phyloP scores from a whole-genome alignment of 2,113 vertebrate genomes.

The Chionomys nivalis region DNA sequence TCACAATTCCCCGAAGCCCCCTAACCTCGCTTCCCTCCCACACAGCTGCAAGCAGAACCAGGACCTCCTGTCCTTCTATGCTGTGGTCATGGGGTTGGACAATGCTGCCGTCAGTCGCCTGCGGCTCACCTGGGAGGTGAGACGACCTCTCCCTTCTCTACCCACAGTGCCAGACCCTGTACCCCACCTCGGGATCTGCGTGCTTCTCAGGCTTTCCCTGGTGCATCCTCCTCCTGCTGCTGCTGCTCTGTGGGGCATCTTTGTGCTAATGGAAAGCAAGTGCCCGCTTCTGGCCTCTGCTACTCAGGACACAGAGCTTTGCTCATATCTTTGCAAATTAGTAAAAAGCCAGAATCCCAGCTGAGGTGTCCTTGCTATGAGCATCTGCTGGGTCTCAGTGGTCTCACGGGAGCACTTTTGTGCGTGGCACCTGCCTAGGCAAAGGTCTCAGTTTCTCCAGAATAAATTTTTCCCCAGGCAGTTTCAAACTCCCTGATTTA shows the following conservation, averaged over 20 bases:
- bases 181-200: not conserved
- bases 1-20: rapidly evolving
- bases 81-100: slow-evolving; percentile 95
- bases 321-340: not conserved
- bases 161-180: not conserved
- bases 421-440: not conserved
- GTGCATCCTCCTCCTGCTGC: not conserved
- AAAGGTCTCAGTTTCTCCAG: not conserved
- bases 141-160: not conserved
- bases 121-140: slow-evolving; percentile 95
- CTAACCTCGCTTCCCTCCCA: not conserved
- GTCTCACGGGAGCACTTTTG: not conserved
- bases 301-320: not conserved
- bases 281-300: slow-evolving; percentile 39
- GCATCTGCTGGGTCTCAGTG: not conserved
- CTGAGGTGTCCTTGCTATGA: not conserved
- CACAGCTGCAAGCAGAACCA: slow-evolving; percentile 97
- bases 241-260: not conserved
- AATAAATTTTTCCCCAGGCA: not conserved
- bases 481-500: not conserved
- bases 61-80: slow-evolving; percentile 96
- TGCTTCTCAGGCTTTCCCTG: not conserved
- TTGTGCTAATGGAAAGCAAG: not conserved
- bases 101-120: slow-evolving; percentile 95
- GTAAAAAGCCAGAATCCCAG: not conserved